Evolutionary conservation across 2,888 invertebrate genomes (phyloP).

Genomic region (Hyppa rectilinea): DNA sequence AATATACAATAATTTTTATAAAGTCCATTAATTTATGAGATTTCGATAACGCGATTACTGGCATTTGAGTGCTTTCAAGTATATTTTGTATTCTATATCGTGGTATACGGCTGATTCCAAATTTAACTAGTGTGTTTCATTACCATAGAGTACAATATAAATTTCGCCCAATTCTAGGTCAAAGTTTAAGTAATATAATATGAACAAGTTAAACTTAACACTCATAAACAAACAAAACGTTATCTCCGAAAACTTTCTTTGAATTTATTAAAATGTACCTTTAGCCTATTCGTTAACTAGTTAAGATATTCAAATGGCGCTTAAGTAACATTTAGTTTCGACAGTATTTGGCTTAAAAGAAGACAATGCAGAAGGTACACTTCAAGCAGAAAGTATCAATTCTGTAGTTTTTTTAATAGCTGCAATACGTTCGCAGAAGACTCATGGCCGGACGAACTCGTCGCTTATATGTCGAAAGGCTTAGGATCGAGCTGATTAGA

Average conservation of each 20-base stretch:
- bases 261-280: constrained; percentile 49
- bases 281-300: constrained; percentile 42
- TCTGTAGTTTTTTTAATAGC: no score
- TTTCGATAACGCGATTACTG: background rate
- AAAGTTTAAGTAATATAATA: constrained; percentile 18
- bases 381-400: background rate
- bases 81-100: background rate
- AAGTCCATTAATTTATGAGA: background rate
- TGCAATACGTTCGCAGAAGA: no score
- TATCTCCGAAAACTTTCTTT: constrained; percentile 56
- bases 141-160: background rate
- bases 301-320: constrained; percentile 65
- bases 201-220: constrained; percentile 20
- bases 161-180: constrained; percentile 2
- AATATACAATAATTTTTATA: background rate
- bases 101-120: background rate
- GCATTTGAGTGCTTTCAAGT: background rate
- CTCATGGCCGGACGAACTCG: no score
- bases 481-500: no score
- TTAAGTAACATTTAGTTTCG: constrained; percentile 63
- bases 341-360: constrained; percentile 33
- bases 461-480: no score
- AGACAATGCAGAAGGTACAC: constrained; percentile 22
- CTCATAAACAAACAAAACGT: constrained; percentile 39
- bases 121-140: background rate